These are phyloP conservation scores for Pristionchus mayeri DNA, from an alignment of 2,888 invertebrate species.

Conservation along the genomic window DNA sequence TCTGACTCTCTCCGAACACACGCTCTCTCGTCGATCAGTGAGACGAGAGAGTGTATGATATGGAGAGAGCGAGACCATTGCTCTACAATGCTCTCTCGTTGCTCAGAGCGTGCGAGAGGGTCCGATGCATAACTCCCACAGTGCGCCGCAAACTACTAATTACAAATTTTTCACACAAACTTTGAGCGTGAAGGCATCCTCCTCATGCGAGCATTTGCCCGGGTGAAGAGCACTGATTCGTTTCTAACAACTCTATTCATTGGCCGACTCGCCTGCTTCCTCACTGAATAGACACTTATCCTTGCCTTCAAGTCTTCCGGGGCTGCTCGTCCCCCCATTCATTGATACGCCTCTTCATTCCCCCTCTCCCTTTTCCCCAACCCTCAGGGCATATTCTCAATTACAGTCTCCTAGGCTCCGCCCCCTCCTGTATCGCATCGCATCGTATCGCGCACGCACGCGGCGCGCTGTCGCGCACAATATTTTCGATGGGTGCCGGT, in stretches of 20 bases:
- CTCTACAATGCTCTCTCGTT: too few relatives aligned
- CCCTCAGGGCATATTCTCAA: constrained; percentile 5
- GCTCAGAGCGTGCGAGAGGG: too few relatives aligned
- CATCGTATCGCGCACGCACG: background rate
- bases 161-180: too few relatives aligned
- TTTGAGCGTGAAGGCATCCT: background rate
- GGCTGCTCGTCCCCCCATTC: background rate
- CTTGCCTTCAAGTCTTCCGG: background rate
- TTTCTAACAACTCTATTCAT: constrained; percentile 42
- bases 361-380: background rate
- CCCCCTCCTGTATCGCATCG: constrained; percentile 2
- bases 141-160: too few relatives aligned
- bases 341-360: constrained; percentile 34
- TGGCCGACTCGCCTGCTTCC: background rate
- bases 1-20: too few relatives aligned
- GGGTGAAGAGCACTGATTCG: constrained; percentile 31
- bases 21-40: too few relatives aligned
- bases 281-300: constrained; percentile 20
- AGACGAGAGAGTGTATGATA: too few relatives aligned
- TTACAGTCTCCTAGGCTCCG: constrained; percentile 48
- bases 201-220: too few relatives aligned
- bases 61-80: too few relatives aligned
- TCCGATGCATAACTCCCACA: too few relatives aligned
- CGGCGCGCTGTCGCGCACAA: background rate
- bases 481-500: background rate